Conservation (phyloP, 2,113 vertebrate species). For the Peucedramus taeniatus region DNA sequence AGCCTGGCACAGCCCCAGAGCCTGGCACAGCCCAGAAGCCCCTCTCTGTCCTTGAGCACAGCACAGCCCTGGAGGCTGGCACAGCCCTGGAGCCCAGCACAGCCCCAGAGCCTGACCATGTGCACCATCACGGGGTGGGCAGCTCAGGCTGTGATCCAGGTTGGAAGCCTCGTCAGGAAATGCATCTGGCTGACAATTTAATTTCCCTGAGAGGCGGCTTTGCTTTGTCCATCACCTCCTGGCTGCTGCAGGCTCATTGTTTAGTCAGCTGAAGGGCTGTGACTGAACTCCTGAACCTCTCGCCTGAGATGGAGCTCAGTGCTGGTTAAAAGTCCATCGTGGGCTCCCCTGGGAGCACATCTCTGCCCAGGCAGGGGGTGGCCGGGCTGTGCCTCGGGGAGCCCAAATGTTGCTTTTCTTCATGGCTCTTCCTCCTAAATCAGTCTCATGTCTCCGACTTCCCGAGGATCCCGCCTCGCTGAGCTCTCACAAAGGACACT, state of each 20-base stretch:
- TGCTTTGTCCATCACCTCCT: not conserved
- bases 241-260: conserved; percentile 5
- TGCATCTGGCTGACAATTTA: not conserved
- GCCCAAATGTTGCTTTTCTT: not conserved
- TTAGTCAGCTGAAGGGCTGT: conserved; percentile 5
- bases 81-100: rapidly evolving
- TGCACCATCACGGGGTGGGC: not conserved
- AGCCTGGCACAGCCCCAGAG: rapidly evolving
- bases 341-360: not conserved
- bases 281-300: conserved; percentile 13
- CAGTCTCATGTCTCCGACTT: not conserved
- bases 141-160: not conserved
- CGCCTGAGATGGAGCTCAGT: not conserved
- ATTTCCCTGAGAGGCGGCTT: not conserved
- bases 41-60: too few species aligned
- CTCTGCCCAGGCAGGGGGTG: not conserved
- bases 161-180: not conserved
- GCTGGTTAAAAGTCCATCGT: not conserved
- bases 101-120: rapidly evolving
- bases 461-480: not conserved
- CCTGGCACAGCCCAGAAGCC: rapidly evolving
- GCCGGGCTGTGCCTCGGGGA: rapidly evolving
- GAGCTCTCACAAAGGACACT: not conserved
- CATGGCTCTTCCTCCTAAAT: not conserved
- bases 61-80: rapidly evolving